phyloP scores from a whole-genome alignment of 2,113 vertebrate genomes.

The Pituophis catenifer region DNA sequence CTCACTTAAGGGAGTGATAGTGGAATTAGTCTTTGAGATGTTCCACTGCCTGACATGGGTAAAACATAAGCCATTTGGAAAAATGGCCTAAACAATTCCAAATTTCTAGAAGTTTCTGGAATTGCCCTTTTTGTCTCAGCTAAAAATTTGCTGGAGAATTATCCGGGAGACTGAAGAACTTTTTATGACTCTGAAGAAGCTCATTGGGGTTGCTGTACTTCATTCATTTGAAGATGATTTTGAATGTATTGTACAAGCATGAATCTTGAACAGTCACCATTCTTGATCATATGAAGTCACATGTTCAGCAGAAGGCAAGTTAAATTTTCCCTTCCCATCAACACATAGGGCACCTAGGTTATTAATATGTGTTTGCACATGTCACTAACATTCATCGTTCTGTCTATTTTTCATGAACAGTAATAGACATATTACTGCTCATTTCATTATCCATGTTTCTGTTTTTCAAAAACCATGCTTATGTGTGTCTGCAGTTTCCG shows the following conservation, averaged over 20 bases:
- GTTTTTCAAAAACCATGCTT: slow-evolving; percentile 44
- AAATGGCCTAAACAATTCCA: neutral
- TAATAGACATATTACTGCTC: neutral
- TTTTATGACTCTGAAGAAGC: neutral
- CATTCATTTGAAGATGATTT: neutral
- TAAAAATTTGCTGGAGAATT: neutral
- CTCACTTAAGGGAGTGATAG: neutral
- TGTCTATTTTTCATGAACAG: slow-evolving; percentile 6
- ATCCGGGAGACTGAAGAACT: neutral
- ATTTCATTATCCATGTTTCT: slow-evolving; percentile 35
- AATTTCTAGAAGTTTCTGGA: neutral
- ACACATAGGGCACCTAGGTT: neutral
- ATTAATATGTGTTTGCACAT: neutral
- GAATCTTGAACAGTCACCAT: neutral
- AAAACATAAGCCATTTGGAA: neutral
- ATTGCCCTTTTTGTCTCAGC: neutral
- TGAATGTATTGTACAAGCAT: neutral
- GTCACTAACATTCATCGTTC: slow-evolving; percentile 1
- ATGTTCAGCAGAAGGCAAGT: neutral
- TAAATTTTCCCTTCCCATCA: neutral
- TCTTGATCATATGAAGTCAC: neutral
- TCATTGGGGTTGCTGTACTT: neutral
- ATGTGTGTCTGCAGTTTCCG: slow-evolving; percentile 36
- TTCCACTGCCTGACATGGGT: slow-evolving; percentile 28
- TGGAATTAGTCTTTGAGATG: slow-evolving; percentile 8